Base-by-base conservation (phyloP, 2,888 invertebrate species). In the Athalia cordata region DNA sequence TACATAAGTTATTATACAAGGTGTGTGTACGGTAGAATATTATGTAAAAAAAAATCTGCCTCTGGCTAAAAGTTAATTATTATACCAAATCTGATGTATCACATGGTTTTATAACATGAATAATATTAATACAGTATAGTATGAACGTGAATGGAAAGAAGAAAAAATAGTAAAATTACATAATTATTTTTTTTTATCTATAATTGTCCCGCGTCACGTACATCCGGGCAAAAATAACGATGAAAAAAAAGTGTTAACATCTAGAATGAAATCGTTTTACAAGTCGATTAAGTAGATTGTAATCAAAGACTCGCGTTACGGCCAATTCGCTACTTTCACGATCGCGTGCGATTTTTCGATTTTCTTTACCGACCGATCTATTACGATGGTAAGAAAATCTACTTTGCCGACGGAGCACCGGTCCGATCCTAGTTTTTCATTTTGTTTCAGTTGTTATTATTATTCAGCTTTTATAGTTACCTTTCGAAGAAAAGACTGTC, bases 401-500 rank as follows among this genome's bases (percentile, higher is more conserved):
- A 47, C 13, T 8, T 72, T 72, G 59, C 43, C 47, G 72, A 72
- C 15, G 0, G 50, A 64, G 43, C 47, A 75, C 11, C 50, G 75
- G 6, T 29, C 29, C 8, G n/a, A 55, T 68, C 1, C 8, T 29
- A 0, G 1, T 29, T 29, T 29, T 29, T 29, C 2, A 29, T 29
- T 29, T 2, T 29, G 29, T 29, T 29, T 29, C 2, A 29, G 29
- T 29, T 29, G 29, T 29, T 0, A 13, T n/a, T 4, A 29, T 7
- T 8, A 13, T 15, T 8, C 13, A 62, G 11, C 13, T 13, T 52
- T 50, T 66, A 68, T 61, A n/a, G 79, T 86, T 85, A 89, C 90
- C 89, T 90, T 79, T 89, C 90, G 82, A 89, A 87, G 43, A 83
- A 85, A 29, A 89, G 84, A 47, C 87, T 86, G 81, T 89, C 89